phyloP scores from a whole-genome alignment of 2,888 invertebrate genomes.

The Oxycera nigricornis region DNA sequence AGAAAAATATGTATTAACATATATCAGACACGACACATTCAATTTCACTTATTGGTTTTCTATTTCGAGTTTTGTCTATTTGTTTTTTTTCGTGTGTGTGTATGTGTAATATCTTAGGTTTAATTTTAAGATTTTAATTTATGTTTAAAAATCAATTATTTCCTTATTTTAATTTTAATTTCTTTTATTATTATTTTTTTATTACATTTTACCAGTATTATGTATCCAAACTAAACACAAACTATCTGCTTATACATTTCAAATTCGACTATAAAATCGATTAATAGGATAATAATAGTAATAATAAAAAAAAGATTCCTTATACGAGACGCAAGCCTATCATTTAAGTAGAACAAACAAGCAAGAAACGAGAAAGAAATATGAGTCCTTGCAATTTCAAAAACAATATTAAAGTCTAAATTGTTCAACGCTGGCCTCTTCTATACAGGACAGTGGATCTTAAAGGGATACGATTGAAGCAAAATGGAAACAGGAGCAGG shows the following conservation, averaged over 20 bases:
- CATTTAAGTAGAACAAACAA: not conserved
- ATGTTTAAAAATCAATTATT: not conserved
- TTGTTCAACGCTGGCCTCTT: not conserved
- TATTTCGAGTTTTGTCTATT: too few species aligned
- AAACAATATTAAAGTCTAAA: not conserved
- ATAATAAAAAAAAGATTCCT: not conserved
- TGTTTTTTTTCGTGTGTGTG: not conserved
- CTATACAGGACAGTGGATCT: not conserved
- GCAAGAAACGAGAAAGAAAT: not conserved
- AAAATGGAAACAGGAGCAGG: not conserved
- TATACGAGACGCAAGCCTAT: not conserved
- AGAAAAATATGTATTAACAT: not conserved
- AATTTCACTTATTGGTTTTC: too few species aligned
- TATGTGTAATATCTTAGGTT: not conserved
- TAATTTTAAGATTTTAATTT: not conserved
- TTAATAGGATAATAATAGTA: not conserved
- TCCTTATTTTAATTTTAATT: not conserved
- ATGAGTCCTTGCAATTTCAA: not conserved
- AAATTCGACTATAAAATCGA: slow-evolving; percentile 21
- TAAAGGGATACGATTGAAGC: not conserved
- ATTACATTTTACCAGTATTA: slow-evolving; percentile 6
- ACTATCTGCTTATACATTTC: not conserved
- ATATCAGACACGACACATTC: too few species aligned
- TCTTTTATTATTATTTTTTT: not conserved
- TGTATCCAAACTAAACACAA: not conserved